Conservation (phyloP, 2,113 vertebrate species). For the Tyrannus savana region DNA sequence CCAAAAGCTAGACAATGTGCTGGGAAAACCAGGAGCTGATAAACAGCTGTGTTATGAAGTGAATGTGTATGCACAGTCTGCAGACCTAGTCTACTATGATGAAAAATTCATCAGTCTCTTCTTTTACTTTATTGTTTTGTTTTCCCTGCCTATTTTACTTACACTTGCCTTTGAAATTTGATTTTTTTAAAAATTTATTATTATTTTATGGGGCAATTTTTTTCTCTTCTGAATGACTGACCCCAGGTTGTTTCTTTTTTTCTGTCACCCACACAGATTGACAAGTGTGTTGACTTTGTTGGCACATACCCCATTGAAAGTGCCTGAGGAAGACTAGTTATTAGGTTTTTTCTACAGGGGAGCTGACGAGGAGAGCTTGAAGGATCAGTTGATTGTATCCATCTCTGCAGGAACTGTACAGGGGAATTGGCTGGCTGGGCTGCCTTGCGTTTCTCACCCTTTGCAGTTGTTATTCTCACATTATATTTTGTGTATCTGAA, state of each 20-base stretch:
- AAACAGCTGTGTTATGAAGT: background rate
- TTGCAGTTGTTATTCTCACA: background rate
- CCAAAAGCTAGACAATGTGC: background rate
- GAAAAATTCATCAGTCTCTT: background rate
- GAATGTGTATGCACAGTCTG: background rate
- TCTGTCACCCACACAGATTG: background rate
- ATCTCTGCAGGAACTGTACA: accelerated
- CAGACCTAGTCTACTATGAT: background rate
- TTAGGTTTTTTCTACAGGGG: background rate
- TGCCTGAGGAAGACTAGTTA: background rate
- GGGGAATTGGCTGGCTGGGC: background rate
- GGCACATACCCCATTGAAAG: background rate
- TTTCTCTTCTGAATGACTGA: background rate
- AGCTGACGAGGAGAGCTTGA: background rate
- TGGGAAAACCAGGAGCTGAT: background rate
- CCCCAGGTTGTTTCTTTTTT: background rate
- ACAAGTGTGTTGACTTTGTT: background rate
- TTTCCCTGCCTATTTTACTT: background rate
- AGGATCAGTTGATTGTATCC: background rate
- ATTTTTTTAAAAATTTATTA: background rate
- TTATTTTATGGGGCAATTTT: background rate
- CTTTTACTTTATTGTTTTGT: background rate
- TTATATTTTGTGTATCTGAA: background rate
- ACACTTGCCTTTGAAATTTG: background rate
- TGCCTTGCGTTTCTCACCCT: background rate